Evolutionary conservation across 2,113 vertebrate genomes (phyloP).

Genomic region (Antigone vipio): DNA sequence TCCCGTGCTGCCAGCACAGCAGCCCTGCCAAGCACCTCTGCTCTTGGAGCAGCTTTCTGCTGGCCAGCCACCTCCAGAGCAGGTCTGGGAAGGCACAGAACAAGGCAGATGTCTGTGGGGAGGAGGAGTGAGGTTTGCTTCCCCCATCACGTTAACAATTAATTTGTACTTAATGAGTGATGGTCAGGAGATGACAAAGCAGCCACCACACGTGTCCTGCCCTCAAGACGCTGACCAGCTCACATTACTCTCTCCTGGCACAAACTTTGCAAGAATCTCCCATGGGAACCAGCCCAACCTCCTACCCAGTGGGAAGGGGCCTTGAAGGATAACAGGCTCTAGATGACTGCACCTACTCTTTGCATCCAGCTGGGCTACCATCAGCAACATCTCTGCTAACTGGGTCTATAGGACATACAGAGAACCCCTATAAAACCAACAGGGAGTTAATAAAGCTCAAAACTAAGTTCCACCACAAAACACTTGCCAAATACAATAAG

Average conservation of each 20-base stretch:
- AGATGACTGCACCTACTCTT: neutral
- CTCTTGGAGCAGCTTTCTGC: neutral
- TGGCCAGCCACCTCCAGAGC: neutral
- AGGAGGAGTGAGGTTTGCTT: neutral
- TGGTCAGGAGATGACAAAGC: neutral
- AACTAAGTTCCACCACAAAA: slow-evolving; percentile 9
- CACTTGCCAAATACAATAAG: slow-evolving; percentile 26
- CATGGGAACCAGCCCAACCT: neutral
- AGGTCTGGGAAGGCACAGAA: neutral
- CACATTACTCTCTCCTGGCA: neutral
- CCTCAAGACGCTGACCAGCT: neutral
- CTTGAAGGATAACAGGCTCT: neutral
- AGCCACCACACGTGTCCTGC: neutral
- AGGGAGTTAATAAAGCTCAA: slow-evolving; percentile 10
- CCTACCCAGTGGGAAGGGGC: neutral
- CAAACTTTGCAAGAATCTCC: neutral
- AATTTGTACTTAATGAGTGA: slow-evolving; percentile 1
- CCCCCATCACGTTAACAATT: neutral
- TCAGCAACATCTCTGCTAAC: neutral
- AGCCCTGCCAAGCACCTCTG: neutral
- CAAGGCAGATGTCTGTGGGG: neutral
- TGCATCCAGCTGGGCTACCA: neutral
- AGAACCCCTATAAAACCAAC: slow-evolving; percentile 13
- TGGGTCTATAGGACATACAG: neutral
- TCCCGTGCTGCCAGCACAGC: neutral